A percentile compares a stretch with the other conserved stretches of the same genome.
These are phyloP conservation scores for Capitulum mitella DNA, from an alignment of 2,888 invertebrate genomes.

Conservation along the genomic window DNA sequence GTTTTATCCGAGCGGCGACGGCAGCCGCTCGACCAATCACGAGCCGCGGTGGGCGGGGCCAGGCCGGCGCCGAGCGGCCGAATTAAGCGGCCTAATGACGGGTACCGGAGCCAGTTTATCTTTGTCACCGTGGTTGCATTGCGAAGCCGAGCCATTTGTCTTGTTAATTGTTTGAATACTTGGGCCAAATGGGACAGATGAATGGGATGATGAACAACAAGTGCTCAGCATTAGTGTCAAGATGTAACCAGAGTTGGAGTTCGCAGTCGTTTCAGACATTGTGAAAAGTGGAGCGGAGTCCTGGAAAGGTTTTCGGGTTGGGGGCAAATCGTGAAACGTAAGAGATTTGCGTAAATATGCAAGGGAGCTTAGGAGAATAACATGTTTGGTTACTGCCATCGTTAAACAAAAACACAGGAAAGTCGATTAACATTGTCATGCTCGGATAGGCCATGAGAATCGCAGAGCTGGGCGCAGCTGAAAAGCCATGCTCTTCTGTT, in stretches of 20 bases:
- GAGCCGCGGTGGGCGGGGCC: background rate
- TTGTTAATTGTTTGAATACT: slow-evolving; percentile 8
- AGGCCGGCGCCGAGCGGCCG: background rate
- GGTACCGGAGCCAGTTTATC: background rate
- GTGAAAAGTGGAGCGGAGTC: too few relatives aligned
- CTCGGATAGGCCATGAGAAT: too few relatives aligned
- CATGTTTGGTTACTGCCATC: too few relatives aligned
- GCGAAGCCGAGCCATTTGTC: background rate
- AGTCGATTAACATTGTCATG: too few relatives aligned
- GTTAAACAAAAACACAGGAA: too few relatives aligned
- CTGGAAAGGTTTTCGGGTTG: too few relatives aligned
- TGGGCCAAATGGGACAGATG: slow-evolving; percentile 16
- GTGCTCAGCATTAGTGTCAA: background rate
- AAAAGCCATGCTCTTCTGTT: too few relatives aligned
- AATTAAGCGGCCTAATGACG: slow-evolving; percentile 10
- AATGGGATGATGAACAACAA: slow-evolving; percentile 12
- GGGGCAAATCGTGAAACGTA: too few relatives aligned
- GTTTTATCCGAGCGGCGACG: background rate
- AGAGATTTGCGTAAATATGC: too few relatives aligned
- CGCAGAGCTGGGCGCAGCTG: too few relatives aligned
- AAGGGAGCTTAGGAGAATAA: too few relatives aligned
- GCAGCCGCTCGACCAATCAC: background rate
- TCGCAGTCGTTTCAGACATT: too few relatives aligned
- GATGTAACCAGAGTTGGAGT: background rate
- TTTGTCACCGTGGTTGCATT: background rate